Percentiles rank a stretch among this genome's conserved stretches.
Conservation (phyloP, 2,888 invertebrate genomes). For the Drosophila engyochracea region DNA sequence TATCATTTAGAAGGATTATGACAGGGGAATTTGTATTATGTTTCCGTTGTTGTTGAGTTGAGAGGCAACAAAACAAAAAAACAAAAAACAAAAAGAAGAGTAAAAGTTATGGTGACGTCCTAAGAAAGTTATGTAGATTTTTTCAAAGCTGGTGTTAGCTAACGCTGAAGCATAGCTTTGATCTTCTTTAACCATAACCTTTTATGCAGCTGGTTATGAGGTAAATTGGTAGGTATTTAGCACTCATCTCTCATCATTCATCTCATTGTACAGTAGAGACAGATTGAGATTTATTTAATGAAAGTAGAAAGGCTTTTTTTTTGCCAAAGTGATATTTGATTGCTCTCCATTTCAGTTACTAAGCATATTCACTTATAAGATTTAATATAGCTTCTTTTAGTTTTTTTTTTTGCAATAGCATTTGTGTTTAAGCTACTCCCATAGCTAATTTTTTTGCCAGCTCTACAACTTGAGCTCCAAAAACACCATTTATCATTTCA, state of each 20-base stretch:
- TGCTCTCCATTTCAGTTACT: background rate
- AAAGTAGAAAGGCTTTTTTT: background rate
- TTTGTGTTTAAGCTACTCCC: background rate
- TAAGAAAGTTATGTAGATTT: slow-evolving; percentile 60
- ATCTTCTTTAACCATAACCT: slow-evolving; percentile 35
- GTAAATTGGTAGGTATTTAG: slow-evolving; percentile 29
- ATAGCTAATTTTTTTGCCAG: background rate
- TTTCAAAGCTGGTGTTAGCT: slow-evolving; percentile 26
- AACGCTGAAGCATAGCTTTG: slow-evolving; percentile 22
- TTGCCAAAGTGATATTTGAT: background rate
- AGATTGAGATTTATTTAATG: background rate
- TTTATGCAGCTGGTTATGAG: slow-evolving; percentile 9
- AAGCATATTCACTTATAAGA: background rate
- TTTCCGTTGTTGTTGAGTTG: background rate
- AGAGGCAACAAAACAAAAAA: background rate
- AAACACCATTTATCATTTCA: slow-evolving; percentile 54
- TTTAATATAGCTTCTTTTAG: background rate
- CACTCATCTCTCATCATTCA: slow-evolving; percentile 8
- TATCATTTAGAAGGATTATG: slow-evolving; percentile 55
- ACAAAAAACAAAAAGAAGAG: slow-evolving; percentile 10
- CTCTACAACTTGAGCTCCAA: background rate
- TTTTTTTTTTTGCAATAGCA: background rate
- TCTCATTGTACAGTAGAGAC: background rate
- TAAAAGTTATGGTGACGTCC: slow-evolving; percentile 51
- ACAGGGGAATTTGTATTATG: background rate